Conservation (phyloP, 2,113 vertebrate species). For the Hemibagrus wyckioides region DNA sequence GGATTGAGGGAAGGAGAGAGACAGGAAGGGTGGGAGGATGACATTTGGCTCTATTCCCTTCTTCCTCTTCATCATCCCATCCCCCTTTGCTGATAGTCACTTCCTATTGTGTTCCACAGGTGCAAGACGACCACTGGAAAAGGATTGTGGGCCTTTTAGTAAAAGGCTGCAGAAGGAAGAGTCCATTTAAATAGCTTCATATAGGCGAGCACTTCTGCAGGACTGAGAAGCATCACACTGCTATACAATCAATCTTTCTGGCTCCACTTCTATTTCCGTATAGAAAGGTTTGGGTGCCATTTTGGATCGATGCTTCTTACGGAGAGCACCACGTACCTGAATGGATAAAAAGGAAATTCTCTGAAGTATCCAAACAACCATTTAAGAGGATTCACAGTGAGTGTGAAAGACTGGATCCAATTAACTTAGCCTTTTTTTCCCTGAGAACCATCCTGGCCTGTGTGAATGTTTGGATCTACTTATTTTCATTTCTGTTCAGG, state of each 20-base stretch:
- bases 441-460: not conserved
- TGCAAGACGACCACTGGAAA: conserved; percentile 52
- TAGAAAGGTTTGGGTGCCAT: not conserved
- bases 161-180: conserved; percentile 30
- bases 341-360: not conserved
- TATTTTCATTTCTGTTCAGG: not conserved
- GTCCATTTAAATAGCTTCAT: conserved; percentile 13
- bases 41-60: conserved; percentile 50
- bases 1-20: conserved; percentile 24
- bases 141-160: conserved; percentile 29
- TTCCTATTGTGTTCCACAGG: conserved; percentile 56
- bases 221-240: not conserved
- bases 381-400: not conserved
- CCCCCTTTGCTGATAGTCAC: conserved; percentile 49
- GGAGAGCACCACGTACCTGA: not conserved
- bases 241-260: conserved; percentile 23
- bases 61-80: conserved; percentile 48
- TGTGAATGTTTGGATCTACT: not conserved
- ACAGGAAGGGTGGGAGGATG: conserved; percentile 48
- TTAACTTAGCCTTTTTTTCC: not conserved
- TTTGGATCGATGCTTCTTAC: not conserved
- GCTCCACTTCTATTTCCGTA: not conserved
- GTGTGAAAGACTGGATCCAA: not conserved
- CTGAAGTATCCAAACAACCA: not conserved
- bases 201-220: not conserved